Base-by-base conservation (phyloP, 2,888 invertebrate species). In the Acrobasis repandana region DNA sequence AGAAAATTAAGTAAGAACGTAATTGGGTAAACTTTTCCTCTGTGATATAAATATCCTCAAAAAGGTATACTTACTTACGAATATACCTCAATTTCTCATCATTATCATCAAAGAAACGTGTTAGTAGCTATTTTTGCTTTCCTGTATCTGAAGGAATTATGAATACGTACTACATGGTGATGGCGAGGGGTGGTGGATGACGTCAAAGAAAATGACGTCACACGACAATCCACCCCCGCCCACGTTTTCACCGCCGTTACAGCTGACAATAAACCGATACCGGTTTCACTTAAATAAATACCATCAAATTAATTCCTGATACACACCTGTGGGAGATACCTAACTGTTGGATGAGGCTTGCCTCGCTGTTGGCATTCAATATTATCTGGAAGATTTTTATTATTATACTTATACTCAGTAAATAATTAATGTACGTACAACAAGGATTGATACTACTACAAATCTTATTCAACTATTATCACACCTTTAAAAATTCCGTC, bases 121-220 rank as follows among this genome's bases (percentile, higher is more conserved):
- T 58, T 18, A 50, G 11, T 58, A 36, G 58, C 58, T 58, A 58
- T 58, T 58, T 50, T 48, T 34, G 50, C 18, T 38, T 49, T 58
- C 48, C 36, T 57, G 34, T 57, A 49, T 33, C 56, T 11, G 49
- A n/a, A 49, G 47, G 47, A 47, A 16, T 57, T 34, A 36, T 33
- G 57, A 48, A 57, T 49, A 58, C 33, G 60, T 56, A 46, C 51
- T 50, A 48, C 36, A 57, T 48, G 57, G 47, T n/a, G 46, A 56
- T 38, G 62, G 59, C 49, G 59, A 68, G n/a, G 38, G 74, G 79
- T 84, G 81, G 71, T 79, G 69, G 81, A n/a, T 75, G 91, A 88
- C 83, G 84, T 80, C 74, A 79, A 67, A 65, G 49, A 48, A 14
- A 34, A 68, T 77, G 80, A 79, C 84, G 84, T 84, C 83, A 84